phyloP scores from a whole-genome alignment of 2,113 vertebrate genomes.

The Pygoscelis antarcticus region DNA sequence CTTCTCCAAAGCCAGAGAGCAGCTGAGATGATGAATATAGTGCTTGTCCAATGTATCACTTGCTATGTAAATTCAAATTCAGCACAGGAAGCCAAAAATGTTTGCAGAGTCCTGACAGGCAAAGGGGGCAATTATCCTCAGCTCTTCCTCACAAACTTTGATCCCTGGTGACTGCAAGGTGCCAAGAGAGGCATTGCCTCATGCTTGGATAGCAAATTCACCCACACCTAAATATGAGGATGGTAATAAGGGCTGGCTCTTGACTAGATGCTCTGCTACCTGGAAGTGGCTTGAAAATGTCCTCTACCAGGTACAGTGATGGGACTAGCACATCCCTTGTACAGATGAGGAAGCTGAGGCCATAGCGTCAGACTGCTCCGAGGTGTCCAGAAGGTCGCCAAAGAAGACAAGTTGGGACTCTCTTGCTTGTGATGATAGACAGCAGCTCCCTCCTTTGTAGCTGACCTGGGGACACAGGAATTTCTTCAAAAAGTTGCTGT shows the following conservation, averaged over 20 bases:
- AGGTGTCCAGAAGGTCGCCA: not conserved
- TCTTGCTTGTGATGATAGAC: not conserved
- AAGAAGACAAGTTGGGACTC: not conserved
- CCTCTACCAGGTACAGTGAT: not conserved
- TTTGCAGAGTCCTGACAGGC: constrained; percentile 49
- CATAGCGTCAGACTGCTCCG: not conserved
- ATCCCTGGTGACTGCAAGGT: not conserved
- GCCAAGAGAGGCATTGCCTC: not conserved
- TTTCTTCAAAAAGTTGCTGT: not conserved
- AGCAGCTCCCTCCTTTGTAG: not conserved
- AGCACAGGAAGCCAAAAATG: constrained; percentile 44
- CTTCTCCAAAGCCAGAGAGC: not conserved
- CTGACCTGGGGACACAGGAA: not conserved
- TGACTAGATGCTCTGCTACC: not conserved
- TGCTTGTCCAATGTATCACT: constrained; percentile 49
- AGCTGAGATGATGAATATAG: constrained; percentile 44
- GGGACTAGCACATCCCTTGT: not conserved
- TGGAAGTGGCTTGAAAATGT: not conserved
- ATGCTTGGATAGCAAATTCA: constrained; percentile 28
- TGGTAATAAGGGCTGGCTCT: not conserved
- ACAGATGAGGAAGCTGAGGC: not conserved
- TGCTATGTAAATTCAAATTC: constrained; percentile 49
- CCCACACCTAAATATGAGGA: not conserved
- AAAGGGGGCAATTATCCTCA: constrained; percentile 45
- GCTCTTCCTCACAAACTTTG: constrained; percentile 19